Base-by-base conservation (phyloP, 2,888 invertebrate genomes). In the Azorinus chamasolen region DNA sequence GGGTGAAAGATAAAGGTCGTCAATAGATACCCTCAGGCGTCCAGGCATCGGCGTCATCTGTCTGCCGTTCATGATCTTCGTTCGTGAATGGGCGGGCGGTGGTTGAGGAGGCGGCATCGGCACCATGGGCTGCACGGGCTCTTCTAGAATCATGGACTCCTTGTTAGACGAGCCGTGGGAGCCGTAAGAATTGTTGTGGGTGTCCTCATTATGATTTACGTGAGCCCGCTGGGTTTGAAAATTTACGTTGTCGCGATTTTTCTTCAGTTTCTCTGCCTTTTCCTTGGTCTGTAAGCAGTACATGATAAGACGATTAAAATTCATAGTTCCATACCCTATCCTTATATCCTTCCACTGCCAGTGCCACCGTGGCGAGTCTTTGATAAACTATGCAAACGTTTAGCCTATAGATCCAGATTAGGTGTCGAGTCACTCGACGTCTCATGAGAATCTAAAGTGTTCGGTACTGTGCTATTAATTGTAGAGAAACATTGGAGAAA, bases 11-110 rank as follows among this genome's bases (percentile, higher is more conserved):
- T 6, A 6, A 32, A 32, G 32, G 32, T 32, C 32, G 4, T 32
- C 32, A 6, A 32, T 10, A 32, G 32, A 24, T 27, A 69, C 78
- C 72, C 61, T 68, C 10, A 72, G 18, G n/a, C 69, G 69, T 2
- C 78, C 75, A 6, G 81, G 81, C 74, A 81, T 71, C 12, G 81
- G 81, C 16, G 81, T 81, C 81, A 81, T 81, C 41, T 81, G 81
- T 62, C 45, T 68, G 37, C 18, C 70, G 65, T 46, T 71, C 71
- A 5, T 74, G 25, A 22, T 74, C 71, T 27, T 78, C 48, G 43
- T 39, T 51, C 46, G 69, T 48, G 50, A 58, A 53, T 16, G 22
- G 20, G 63, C 54, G 51, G 61, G 70, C 16, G 41, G 53, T 12
- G 63, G 63, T 32, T 43, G 70, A 32, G 55, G 43, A 48, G 62